A percentile compares a stretch with the other conserved stretches of the same genome.
These are phyloP conservation scores for Himalopsyche phryganea DNA, from an alignment of 1,140 invertebrate genomes.

Conservation along the genomic window DNA sequence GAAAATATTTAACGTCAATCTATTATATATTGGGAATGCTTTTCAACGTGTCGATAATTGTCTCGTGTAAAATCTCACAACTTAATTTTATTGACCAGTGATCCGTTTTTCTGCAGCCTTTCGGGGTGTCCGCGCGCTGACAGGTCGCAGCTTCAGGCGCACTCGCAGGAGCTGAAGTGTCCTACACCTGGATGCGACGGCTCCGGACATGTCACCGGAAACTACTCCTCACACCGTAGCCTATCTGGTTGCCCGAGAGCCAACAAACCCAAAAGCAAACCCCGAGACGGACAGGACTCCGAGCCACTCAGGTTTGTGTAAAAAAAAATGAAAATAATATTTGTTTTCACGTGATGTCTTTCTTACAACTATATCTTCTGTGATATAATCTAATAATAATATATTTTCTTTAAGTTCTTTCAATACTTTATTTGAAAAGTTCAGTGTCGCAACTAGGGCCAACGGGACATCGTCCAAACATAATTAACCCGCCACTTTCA, in stretches of 20 bases:
- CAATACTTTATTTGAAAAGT: no score
- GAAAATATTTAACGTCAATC: no score
- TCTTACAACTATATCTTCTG: no score
- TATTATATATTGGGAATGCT: no score
- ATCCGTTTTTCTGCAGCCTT: conserved; percentile 16
- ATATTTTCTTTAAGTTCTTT: no score
- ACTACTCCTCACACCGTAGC: conserved; percentile 83
- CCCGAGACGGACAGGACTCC: conserved; percentile 84
- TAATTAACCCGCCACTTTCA: no score
- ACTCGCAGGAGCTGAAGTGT: conserved; percentile 68
- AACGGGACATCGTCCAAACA: no score
- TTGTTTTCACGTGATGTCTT: no score
- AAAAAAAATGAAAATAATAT: neutral
- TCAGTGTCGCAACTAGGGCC: no score
- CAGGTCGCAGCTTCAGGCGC: conserved; percentile 64
- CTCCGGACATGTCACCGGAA: conserved; percentile 82
- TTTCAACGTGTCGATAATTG: no score
- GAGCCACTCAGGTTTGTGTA: conserved; percentile 74
- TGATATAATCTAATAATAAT: no score
- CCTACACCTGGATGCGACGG: conserved; percentile 87
- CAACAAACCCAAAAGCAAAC: conserved; percentile 90
- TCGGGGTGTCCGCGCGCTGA: conserved; percentile 56
- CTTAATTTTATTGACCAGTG: neutral
- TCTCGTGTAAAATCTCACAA: no score
- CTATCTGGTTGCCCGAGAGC: conserved; percentile 81